These are phyloP conservation scores for Pachycephala philippinensis DNA, from an alignment of 2,113 vertebrate species.

Conservation along the genomic window DNA sequence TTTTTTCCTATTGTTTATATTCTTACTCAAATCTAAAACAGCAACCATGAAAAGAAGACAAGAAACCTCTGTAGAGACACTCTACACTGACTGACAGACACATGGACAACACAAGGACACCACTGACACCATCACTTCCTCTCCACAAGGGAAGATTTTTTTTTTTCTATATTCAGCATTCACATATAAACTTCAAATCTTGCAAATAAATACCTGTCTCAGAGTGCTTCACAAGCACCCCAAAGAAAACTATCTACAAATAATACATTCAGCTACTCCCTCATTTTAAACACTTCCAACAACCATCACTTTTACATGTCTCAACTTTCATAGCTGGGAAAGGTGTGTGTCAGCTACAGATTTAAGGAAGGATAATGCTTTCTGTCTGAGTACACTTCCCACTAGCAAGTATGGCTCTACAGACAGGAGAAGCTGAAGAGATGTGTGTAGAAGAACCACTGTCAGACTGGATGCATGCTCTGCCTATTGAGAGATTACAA, in stretches of 20 bases:
- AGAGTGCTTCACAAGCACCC: neutral
- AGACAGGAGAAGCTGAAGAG: neutral
- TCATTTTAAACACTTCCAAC: neutral
- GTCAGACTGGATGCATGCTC: neutral
- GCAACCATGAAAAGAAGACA: neutral
- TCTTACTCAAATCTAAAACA: neutral
- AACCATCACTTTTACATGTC: neutral
- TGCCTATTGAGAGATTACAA: neutral
- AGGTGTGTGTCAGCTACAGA: neutral
- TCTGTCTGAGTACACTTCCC: neutral
- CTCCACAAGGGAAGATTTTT: neutral
- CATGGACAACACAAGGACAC: too few species aligned
- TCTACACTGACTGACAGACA: too few species aligned
- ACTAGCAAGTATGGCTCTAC: neutral
- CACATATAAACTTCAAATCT: too few species aligned
- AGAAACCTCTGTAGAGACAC: too few species aligned
- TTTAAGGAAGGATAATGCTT: neutral
- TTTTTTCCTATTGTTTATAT: neutral
- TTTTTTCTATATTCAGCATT: too few species aligned
- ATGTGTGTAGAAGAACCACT: neutral
- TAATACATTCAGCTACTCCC: neutral
- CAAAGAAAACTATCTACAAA: constrained; percentile 26
- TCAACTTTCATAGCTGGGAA: neutral
- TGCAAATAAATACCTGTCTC: too few species aligned
- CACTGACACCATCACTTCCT: neutral